phyloP scores from a whole-genome alignment of 2,888 invertebrate genomes.

The Synergus umbraculus region DNA sequence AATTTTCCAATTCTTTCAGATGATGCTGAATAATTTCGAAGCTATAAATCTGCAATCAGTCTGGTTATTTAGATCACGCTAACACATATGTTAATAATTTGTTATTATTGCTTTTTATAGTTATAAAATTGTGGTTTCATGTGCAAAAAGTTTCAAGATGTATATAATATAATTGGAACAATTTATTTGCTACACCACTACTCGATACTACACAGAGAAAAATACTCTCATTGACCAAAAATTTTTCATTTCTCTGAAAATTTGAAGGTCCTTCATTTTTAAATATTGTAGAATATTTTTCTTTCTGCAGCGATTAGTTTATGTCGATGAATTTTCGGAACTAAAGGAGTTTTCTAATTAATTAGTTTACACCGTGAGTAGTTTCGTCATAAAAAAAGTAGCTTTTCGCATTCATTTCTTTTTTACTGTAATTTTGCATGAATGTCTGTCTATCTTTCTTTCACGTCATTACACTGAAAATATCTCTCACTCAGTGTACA shows the following conservation, averaged over 20 bases:
- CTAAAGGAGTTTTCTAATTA: background rate
- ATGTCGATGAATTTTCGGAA: background rate
- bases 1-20: background rate
- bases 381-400: slow-evolving; percentile 7
- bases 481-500: background rate
- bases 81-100: slow-evolving; percentile 31
- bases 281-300: slow-evolving; percentile 3
- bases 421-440: slow-evolving; percentile 27
- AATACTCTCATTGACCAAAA: background rate
- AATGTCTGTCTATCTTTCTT: slow-evolving; percentile 32
- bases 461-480: slow-evolving; percentile 33
- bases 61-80: slow-evolving; percentile 25
- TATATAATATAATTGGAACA: slow-evolving; percentile 22
- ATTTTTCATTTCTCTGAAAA: background rate
- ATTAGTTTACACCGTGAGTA: background rate
- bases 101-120: slow-evolving; percentile 27
- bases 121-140: slow-evolving; percentile 32
- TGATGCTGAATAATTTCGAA: background rate
- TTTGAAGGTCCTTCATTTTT: background rate
- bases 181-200: slow-evolving; percentile 1
- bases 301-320: background rate
- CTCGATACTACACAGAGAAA: background rate
- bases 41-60: background rate
- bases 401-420: slow-evolving; percentile 1
- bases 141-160: slow-evolving; percentile 20